These are phyloP conservation scores for Paraescarpia echinospica DNA, from an alignment of 1,140 invertebrate genomes.

Conservation along the genomic window DNA sequence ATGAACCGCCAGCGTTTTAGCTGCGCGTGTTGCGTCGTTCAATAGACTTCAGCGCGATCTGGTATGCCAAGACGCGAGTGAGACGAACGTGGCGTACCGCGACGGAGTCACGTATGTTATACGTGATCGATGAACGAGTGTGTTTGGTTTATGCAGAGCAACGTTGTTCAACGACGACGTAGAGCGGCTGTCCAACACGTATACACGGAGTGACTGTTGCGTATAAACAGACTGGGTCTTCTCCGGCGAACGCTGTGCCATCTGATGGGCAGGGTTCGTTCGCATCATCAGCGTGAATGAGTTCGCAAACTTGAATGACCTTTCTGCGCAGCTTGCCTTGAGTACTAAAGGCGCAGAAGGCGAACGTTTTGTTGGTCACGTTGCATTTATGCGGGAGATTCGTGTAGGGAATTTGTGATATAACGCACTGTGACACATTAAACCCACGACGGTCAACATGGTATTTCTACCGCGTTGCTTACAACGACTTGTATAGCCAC, in stretches of 20 bases:
- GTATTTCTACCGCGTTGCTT: not conserved
- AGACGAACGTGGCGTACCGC: not conserved
- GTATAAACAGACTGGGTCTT: not conserved
- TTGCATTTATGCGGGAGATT: not conserved
- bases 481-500: not conserved
- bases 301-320: not conserved
- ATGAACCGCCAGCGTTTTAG: not conserved
- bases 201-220: not conserved
- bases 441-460: not conserved
- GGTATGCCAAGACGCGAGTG: not conserved
- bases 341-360: not conserved
- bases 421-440: not conserved
- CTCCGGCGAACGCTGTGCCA: too few relatives aligned
- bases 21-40: not conserved
- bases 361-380: not conserved
- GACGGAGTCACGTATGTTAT: not conserved
- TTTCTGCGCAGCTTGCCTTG: not conserved
- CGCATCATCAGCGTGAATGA: not conserved
- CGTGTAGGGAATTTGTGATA: not conserved
- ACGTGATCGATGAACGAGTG: not conserved
- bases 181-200: not conserved
- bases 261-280: not conserved
- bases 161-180: not conserved
- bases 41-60: too few relatives aligned
- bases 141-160: not conserved